These are phyloP conservation scores for Diadumene lineata DNA, from an alignment of 92 coral and sea anemone genomes.

Conservation along the genomic window DNA sequence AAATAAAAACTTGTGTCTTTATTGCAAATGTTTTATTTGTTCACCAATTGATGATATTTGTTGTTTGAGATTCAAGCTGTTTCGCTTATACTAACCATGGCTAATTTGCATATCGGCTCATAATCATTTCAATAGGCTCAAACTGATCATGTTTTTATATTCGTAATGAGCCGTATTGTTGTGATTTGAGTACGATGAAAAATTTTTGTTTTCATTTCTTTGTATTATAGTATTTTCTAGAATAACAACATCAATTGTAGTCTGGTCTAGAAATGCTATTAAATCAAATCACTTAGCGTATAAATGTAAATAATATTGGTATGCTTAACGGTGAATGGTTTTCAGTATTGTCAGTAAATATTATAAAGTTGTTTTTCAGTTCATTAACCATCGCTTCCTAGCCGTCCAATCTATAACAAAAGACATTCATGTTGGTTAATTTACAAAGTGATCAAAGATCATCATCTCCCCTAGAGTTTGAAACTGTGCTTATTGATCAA, in stretches of 20 bases:
- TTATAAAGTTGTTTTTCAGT: not conserved
- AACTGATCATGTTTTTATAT: no score
- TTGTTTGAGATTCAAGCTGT: not conserved
- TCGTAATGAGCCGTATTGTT: no score
- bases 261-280: not conserved
- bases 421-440: not conserved
- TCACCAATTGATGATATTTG: not conserved
- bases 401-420: not conserved
- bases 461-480: constrained; percentile 1
- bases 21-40: not conserved
- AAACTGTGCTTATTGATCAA: constrained; percentile 6
- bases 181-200: not conserved
- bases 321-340: not conserved
- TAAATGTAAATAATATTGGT: not conserved
- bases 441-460: not conserved
- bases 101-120: not conserved
- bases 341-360: not conserved
- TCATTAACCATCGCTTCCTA: constrained; percentile 4
- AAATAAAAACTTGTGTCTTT: not conserved
- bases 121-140: not conserved
- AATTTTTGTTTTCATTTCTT: not conserved
- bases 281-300: not conserved
- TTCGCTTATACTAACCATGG: not conserved
- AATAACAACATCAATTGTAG: not conserved
- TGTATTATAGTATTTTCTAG: not conserved